Conservation (phyloP, 1,140 invertebrate species). For the Achroia grisella region DNA sequence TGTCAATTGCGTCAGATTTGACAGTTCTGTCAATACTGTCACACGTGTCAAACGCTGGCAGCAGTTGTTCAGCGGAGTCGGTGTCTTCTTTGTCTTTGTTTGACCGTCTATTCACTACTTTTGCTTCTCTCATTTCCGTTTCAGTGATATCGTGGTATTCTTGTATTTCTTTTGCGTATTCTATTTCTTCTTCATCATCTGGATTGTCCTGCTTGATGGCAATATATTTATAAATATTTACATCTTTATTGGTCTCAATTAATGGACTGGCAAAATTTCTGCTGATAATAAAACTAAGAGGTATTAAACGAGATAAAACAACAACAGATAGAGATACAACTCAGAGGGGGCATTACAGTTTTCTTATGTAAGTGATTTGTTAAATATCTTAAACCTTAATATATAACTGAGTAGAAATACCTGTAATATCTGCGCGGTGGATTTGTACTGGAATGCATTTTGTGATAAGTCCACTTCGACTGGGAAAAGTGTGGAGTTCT, state of each 20-base stretch:
- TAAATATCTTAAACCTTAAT: no score
- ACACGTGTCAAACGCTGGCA: slow-evolving; percentile 32
- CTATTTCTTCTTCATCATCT: slow-evolving; percentile 63
- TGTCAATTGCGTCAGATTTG: slow-evolving; percentile 36
- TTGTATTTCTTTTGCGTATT: slow-evolving; percentile 57
- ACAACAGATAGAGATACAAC: no score
- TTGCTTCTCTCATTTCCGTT: slow-evolving; percentile 30
- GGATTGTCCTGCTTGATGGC: slow-evolving; percentile 33
- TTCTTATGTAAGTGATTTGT: no score
- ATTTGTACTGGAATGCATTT: slow-evolving; percentile 92
- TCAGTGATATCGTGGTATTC: slow-evolving; percentile 57
- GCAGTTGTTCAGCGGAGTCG: slow-evolving; percentile 48
- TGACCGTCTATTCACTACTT: slow-evolving; percentile 34
- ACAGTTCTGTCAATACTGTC: slow-evolving; percentile 20
- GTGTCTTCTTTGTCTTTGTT: slow-evolving; percentile 45
- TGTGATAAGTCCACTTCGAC: slow-evolving; percentile 96
- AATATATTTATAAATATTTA: neutral
- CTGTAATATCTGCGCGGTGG: slow-evolving; percentile 73
- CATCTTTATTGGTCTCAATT: neutral
- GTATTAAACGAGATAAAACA: no score
- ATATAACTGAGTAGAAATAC: slow-evolving; percentile 15
- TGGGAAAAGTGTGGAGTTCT: slow-evolving; percentile 87
- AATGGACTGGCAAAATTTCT: no score
- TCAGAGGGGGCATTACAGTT: no score
- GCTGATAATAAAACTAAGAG: no score